Base-by-base conservation (phyloP, 2,797 vertebrate genomes). In the Melanogrammus aeglefinus region DNA sequence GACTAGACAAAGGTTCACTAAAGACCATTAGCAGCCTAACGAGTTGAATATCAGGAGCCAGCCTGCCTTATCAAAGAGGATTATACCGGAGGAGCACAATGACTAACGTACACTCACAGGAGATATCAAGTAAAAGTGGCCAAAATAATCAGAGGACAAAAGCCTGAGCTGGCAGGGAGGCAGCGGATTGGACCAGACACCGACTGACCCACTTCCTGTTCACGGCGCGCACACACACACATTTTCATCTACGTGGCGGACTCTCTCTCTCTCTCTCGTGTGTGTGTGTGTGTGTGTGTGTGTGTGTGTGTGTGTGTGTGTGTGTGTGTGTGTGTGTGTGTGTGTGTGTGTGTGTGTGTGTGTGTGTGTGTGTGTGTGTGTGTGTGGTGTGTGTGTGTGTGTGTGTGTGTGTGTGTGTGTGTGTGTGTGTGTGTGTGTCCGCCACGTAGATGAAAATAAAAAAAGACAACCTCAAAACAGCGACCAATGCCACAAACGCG, bases 131-230 rank as follows among this genome's bases (percentile, higher is more conserved):
- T 57, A 57, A 57, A 57, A 57, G 33, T 4, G 31, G 14, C 29
- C 2, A 12, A 31, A 29, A 70, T 27, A 29, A 27, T 36, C 47
- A 76, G 24, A 27, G n/a, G 14, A 21, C 24, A 41, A 29, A 66
- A 51, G 35, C 27, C 66, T 27, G 69, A 71, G 10, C 24, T 13
- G 13, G 31, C 18, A 1, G 3, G 47, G 51, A 27, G 29, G 39
- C 39, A 75, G 24, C 39, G 57, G 33, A 44, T 41, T 41, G 73
- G 24, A 75, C 21, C 39, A 47, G 77, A 79, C 66, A 14, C 66
- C 24, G 35, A 27, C 72, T 74, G 77, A 78, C 72, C 77, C 57
- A 78, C 39, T 79, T 79, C 57, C 78, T 72, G 73, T 75, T n/a
- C 38, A 31, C n/a, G 39, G 24, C 63, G 33, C 73, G 36, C 7